Conservation (phyloP, 2,797 vertebrate species). For the Merluccius polli region DNA sequence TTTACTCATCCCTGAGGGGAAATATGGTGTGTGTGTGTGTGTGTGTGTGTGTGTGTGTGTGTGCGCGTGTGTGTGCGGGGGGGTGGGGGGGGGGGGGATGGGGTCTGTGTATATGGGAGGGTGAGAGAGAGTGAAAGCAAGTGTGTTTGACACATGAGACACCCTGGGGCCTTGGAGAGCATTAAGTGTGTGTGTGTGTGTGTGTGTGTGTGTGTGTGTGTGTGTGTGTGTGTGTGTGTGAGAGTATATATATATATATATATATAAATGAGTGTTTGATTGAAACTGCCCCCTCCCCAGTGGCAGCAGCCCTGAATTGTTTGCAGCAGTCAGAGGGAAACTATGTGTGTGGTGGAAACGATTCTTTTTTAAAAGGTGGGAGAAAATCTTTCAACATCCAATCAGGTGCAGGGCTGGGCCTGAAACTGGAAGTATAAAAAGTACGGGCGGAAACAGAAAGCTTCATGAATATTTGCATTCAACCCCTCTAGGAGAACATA, state of each 20-base stretch:
- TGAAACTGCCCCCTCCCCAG: conserved; percentile 32
- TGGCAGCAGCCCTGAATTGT: conserved; percentile 48
- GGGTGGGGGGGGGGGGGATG: no score
- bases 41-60: conserved; percentile 22
- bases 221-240: not conserved
- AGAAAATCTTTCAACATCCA: not conserved
- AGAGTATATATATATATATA: not conserved
- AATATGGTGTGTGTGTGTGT: conserved; percentile 1
- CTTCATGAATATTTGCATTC: not conserved
- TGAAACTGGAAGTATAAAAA: not conserved
- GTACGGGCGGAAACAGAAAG: not conserved
- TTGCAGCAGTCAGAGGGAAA: conserved; percentile 36
- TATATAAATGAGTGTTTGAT: not conserved
- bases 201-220: conserved; percentile 1
- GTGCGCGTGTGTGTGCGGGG: conserved; percentile 4
- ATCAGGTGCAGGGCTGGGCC: not conserved
- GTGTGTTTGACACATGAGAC: conserved; percentile 39
- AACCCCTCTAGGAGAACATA: not conserved
- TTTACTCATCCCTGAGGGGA: not conserved
- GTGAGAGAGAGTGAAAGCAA: not conserved
- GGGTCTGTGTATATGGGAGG: not conserved
- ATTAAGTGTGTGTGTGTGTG: not conserved
- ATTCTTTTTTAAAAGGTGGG: not conserved
- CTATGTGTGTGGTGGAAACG: conserved; percentile 17
- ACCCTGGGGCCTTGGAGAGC: conserved; percentile 31